Conservation (phyloP, 2,113 vertebrate genomes). For the Brachyhypopomus gauderio region DNA sequence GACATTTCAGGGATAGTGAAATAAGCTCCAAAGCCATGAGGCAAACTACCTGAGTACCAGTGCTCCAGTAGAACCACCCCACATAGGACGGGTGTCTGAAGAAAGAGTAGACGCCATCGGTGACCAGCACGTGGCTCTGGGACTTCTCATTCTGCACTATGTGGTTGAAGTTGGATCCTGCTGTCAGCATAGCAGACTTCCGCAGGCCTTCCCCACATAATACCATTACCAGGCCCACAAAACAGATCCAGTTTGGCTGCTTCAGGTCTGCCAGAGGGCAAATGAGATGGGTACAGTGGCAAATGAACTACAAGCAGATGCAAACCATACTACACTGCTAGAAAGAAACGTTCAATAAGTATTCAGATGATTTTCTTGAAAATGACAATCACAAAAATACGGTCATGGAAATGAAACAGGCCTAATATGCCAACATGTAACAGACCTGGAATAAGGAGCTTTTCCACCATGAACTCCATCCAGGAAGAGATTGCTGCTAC, state of each 20-base stretch:
- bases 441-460: slow-evolving; percentile 87
- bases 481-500: slow-evolving; percentile 92
- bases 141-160: slow-evolving; percentile 98
- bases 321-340: no score
- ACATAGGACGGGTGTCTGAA: slow-evolving; percentile 96
- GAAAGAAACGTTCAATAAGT: no score
- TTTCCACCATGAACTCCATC: slow-evolving; percentile 95
- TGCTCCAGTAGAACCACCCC: slow-evolving; percentile 99
- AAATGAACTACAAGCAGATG: neutral
- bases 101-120: slow-evolving; percentile 87
- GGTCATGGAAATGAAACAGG: neutral
- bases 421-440: neutral
- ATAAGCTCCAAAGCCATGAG: neutral
- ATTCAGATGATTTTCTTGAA: no score
- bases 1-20: neutral
- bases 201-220: slow-evolving; percentile 89
- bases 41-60: slow-evolving; percentile 88
- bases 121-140: slow-evolving; percentile 91
- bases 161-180: slow-evolving; percentile 98
- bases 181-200: slow-evolving; percentile 94
- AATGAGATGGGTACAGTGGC: neutral
- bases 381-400: neutral
- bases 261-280: slow-evolving; percentile 82
- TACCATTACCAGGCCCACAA: slow-evolving; percentile 89
- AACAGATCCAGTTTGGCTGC: slow-evolving; percentile 89